phyloP scores from a whole-genome alignment of 1,140 invertebrate species.

The Pogonomyrmex californicus region DNA sequence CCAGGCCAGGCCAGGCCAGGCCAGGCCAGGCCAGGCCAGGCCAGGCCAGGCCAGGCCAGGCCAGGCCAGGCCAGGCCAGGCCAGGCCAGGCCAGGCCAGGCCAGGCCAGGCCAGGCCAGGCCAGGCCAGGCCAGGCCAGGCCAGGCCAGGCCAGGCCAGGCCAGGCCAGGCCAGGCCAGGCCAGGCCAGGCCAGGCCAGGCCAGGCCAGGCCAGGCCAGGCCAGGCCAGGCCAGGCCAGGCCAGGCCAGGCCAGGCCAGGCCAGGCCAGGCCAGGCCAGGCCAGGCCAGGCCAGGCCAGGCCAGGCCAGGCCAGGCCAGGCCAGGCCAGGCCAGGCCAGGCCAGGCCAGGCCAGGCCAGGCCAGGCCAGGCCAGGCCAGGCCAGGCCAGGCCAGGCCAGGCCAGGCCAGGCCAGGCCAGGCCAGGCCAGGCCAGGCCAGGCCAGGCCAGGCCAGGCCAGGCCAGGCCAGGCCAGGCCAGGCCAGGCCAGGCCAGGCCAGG shows the following conservation, averaged over 20 bases:
- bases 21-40: conserved; percentile 7
- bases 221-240: conserved; percentile 7
- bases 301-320: conserved; percentile 7
- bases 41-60: conserved; percentile 7
- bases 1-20: conserved; percentile 7
- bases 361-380: conserved; percentile 7
- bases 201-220: conserved; percentile 7
- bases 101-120: conserved; percentile 7
- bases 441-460: conserved; percentile 7
- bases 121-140: conserved; percentile 7
- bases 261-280: conserved; percentile 7
- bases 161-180: conserved; percentile 7
- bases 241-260: conserved; percentile 7
- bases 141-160: conserved; percentile 7
- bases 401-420: conserved; percentile 7
- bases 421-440: conserved; percentile 7
- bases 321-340: conserved; percentile 7
- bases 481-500: conserved; percentile 7
- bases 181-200: conserved; percentile 7
- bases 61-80: conserved; percentile 7
- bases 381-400: conserved; percentile 4
- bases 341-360: conserved; percentile 7
- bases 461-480: conserved; percentile 7
- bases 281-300: conserved; percentile 7
- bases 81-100: conserved; percentile 7